Percentiles rank a stretch among this genome's conserved stretches.
Evolutionary conservation across 2,888 invertebrate genomes (phyloP).

Genomic region (Lepidocyrtinus sp.): DNA sequence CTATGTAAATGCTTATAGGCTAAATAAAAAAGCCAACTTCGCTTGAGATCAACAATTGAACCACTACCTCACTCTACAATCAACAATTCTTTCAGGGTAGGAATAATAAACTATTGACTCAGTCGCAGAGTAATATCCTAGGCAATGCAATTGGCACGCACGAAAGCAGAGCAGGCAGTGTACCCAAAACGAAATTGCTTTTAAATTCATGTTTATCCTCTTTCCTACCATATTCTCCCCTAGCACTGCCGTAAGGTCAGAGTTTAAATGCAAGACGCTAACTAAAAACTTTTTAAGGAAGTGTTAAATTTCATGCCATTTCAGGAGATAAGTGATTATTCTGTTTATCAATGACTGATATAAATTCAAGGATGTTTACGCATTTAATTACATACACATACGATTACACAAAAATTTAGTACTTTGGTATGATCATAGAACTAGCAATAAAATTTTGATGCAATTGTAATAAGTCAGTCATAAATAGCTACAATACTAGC

Average conservation of each 20-base stretch:
- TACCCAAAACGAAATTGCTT: not conserved
- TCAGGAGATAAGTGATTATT: slow-evolving; percentile 19
- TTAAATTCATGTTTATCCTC: slow-evolving; percentile 1
- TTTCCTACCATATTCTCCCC: not conserved
- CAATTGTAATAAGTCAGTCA: not conserved
- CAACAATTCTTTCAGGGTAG: too few relatives aligned
- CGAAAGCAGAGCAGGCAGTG: too few relatives aligned
- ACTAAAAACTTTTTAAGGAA: not conserved
- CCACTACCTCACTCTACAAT: too few relatives aligned
- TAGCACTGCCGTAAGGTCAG: not conserved
- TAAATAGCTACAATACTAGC: not conserved
- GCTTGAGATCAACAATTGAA: too few relatives aligned
- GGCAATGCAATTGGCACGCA: too few relatives aligned
- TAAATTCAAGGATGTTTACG: slow-evolving; percentile 25
- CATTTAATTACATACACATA: too few relatives aligned
- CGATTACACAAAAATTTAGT: too few relatives aligned
- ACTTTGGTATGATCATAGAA: slow-evolving; percentile 8
- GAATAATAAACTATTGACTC: too few relatives aligned
- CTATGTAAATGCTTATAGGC: too few relatives aligned
- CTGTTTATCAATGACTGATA: slow-evolving; percentile 30
- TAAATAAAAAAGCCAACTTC: too few relatives aligned
- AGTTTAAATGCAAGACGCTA: not conserved
- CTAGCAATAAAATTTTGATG: not conserved
- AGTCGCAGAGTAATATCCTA: too few relatives aligned
- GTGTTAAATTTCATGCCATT: not conserved